Evolutionary conservation across 2,888 invertebrate genomes (phyloP).

Genomic region (Agriotes lineatus): DNA sequence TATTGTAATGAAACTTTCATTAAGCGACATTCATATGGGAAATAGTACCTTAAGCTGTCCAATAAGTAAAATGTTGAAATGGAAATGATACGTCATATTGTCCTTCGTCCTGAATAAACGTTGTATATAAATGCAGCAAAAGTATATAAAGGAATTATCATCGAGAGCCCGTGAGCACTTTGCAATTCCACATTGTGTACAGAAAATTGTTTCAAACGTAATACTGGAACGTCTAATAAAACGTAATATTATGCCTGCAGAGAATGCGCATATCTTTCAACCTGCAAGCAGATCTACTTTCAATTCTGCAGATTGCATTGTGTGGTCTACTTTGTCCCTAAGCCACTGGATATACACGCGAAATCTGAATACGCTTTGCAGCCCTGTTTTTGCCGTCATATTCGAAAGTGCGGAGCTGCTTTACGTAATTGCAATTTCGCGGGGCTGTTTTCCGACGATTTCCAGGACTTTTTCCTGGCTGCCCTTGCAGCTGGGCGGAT

Average conservation of each 20-base stretch:
- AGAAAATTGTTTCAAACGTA: not conserved
- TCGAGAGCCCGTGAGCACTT: no score
- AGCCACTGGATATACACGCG: constrained; percentile 1
- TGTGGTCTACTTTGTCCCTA: constrained; percentile 16
- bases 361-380: constrained; percentile 6
- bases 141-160: no score
- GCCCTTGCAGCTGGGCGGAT: no score
- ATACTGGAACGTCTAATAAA: constrained; percentile 10
- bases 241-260: not conserved
- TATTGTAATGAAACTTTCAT: no score
- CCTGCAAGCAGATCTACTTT: constrained; percentile 26
- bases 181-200: no score
- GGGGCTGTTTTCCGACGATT: constrained; percentile 9
- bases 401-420: constrained; percentile 37
- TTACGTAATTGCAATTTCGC: constrained; percentile 41
- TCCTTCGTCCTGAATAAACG: no score
- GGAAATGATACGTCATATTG: no score
- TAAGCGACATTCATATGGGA: no score
- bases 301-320: constrained; percentile 38
- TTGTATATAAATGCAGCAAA: no score
- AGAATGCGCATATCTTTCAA: not conserved
- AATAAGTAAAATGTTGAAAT: no score
- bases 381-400: constrained; percentile 23
- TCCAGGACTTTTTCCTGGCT: constrained; percentile 3
- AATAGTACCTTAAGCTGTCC: no score